These are phyloP conservation scores for Trialeurodes vaporariorum DNA, from an alignment of 1,140 invertebrate species.

Conservation along the genomic window DNA sequence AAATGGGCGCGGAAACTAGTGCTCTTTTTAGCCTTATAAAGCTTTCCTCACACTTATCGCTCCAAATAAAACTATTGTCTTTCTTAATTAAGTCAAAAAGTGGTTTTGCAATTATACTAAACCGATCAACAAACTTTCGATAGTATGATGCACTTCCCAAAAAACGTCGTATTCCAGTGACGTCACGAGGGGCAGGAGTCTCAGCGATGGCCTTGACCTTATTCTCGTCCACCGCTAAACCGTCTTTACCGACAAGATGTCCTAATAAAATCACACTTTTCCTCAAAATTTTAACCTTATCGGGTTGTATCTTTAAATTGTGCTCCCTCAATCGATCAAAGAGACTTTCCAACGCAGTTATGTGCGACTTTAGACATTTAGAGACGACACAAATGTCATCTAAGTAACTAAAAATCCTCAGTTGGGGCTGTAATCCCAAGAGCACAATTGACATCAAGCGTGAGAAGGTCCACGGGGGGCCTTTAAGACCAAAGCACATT, in stretches of 20 bases:
- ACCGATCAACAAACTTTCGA: neutral
- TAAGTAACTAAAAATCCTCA: conserved; percentile 19
- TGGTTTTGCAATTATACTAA: neutral
- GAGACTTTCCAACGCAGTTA: conserved; percentile 10
- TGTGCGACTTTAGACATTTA: conserved; percentile 9
- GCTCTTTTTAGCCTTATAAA: conserved; percentile 4
- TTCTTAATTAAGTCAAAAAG: conserved; percentile 2
- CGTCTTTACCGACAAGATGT: neutral
- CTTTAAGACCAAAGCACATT: conserved; percentile 36
- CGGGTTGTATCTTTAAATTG: neutral
- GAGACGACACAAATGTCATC: conserved; percentile 19
- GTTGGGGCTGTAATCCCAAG: conserved; percentile 17
- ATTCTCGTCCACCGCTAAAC: neutral
- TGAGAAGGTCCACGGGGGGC: conserved; percentile 36
- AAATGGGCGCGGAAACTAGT: neutral
- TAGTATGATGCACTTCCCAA: neutral
- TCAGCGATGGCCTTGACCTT: neutral
- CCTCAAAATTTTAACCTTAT: neutral
- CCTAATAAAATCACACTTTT: neutral
- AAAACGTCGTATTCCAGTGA: neutral
- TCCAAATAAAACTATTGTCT: neutral
- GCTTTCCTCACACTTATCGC: neutral
- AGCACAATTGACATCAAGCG: conserved; percentile 33
- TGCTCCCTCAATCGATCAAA: neutral
- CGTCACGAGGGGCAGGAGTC: neutral